phyloP scores from a whole-genome alignment of 2,888 invertebrate genomes.

The Ophioninae sp. region DNA sequence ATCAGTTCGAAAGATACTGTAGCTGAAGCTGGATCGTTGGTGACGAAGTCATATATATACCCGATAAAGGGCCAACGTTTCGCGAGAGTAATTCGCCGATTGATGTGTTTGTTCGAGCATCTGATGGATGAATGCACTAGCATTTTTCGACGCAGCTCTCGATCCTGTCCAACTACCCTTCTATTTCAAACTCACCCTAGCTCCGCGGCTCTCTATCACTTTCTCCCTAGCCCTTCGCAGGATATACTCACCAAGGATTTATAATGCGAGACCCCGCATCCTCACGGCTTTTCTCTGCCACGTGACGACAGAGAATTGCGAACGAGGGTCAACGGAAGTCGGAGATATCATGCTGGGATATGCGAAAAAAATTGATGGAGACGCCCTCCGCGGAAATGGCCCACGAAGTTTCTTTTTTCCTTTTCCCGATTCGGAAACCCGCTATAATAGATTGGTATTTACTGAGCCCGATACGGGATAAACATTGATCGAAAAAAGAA shows the following conservation, averaged over 20 bases:
- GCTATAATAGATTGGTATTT: constrained; percentile 35
- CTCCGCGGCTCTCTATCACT: constrained; percentile 3
- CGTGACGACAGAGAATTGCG: constrained; percentile 64
- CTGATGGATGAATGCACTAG: constrained; percentile 78
- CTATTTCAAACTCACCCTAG: neutral
- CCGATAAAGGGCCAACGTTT: constrained; percentile 71
- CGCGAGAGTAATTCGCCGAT: constrained; percentile 66
- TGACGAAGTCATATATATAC: constrained; percentile 39
- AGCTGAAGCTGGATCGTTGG: neutral
- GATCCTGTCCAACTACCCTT: constrained; percentile 31
- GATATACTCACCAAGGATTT: constrained; percentile 76
- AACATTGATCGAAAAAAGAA: neutral
- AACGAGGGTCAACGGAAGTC: constrained; percentile 63
- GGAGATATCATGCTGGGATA: constrained; percentile 58
- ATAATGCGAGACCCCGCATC: constrained; percentile 75
- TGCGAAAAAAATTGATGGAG: constrained; percentile 58
- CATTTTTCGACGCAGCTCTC: constrained; percentile 71
- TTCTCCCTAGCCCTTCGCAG: constrained; percentile 66
- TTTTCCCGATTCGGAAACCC: neutral
- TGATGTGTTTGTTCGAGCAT: constrained; percentile 76
- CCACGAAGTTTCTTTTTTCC: constrained; percentile 17
- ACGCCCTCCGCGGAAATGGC: constrained; percentile 38
- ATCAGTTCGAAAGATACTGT: neutral
- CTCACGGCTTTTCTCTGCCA: constrained; percentile 46
- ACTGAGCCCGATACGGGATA: neutral